Evolutionary conservation across 2,113 vertebrate genomes (phyloP).

Genomic region (Astur gentilis): DNA sequence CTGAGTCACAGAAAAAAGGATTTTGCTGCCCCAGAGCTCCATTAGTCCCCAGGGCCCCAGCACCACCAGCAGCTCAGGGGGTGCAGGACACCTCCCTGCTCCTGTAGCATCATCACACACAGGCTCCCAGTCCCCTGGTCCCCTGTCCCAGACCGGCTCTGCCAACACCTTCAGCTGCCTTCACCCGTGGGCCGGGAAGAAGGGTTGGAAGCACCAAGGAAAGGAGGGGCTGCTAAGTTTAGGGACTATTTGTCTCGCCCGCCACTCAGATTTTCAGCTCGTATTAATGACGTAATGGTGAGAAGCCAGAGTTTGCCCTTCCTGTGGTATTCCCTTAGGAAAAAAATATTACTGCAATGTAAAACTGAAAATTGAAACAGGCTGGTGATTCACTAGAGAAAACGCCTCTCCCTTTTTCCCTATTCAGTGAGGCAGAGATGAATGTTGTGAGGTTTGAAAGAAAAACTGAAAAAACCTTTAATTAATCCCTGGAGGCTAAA

Average conservation of each 20-base stretch:
- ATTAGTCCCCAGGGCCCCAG: neutral
- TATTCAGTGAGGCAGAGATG: neutral
- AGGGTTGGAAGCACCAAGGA: neutral
- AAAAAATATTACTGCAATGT: neutral
- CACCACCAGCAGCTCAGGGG: neutral
- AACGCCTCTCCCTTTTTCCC: slow-evolving; percentile 38
- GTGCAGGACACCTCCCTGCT: neutral
- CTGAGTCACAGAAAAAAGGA: neutral
- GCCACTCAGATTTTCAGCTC: neutral
- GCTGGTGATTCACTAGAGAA: slow-evolving; percentile 34
- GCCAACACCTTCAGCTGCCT: neutral
- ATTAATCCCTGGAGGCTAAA: slow-evolving; percentile 48
- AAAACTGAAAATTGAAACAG: slow-evolving; percentile 39
- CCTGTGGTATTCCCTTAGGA: slow-evolving; percentile 36
- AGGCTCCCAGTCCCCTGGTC: neutral
- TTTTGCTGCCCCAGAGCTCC: neutral
- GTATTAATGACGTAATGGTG: neutral
- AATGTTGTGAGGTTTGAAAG: slow-evolving; percentile 47
- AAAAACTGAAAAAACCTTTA: slow-evolving; percentile 56
- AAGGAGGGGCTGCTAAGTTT: neutral
- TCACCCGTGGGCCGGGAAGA: neutral
- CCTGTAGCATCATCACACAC: neutral
- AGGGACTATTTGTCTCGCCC: neutral
- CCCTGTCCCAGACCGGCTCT: rapidly evolving
- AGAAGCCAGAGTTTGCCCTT: slow-evolving; percentile 34